A percentile compares a stretch with the other conserved stretches of the same genome.
phyloP scores from a whole-genome alignment of 2,797 vertebrate genomes.

The Parauchenoglanis punctatus region DNA sequence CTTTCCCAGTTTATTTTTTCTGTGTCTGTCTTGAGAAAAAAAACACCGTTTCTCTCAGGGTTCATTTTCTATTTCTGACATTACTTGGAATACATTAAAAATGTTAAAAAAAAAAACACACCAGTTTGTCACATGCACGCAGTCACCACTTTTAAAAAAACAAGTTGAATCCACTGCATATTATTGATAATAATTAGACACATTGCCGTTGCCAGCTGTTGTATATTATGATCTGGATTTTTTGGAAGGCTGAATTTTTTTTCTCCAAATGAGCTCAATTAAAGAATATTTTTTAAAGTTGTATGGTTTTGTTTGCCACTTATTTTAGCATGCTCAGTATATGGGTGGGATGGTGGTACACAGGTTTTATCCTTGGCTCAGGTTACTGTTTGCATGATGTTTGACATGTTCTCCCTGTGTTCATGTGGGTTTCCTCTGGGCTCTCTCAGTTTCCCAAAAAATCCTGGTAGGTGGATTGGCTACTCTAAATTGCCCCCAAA shows the following conservation, averaged over 20 bases:
- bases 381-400: too few species aligned
- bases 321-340: slow-evolving; percentile 5
- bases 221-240: slow-evolving; percentile 55
- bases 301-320: not conserved
- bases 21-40: slow-evolving; percentile 45
- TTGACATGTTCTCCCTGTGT: not conserved
- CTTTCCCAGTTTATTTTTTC: slow-evolving; percentile 31
- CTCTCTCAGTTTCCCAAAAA: not conserved
- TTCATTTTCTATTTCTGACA: slow-evolving; percentile 61
- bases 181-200: slow-evolving; percentile 51
- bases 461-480: too few species aligned
- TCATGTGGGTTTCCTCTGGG: not conserved
- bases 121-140: slow-evolving; percentile 40
- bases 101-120: slow-evolving; percentile 21
- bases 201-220: slow-evolving; percentile 49
- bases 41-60: slow-evolving; percentile 64
- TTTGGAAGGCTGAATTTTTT: slow-evolving; percentile 60
- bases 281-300: slow-evolving; percentile 69
- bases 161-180: slow-evolving; percentile 58
- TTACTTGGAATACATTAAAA: slow-evolving; percentile 50
- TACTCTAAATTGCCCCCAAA: not conserved
- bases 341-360: not conserved
- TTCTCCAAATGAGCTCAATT: slow-evolving; percentile 65
- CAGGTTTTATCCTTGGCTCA: not conserved
- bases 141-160: slow-evolving; percentile 47